Evolutionary conservation across 2,113 vertebrate species (phyloP), one percentile per base, ranked within the genome.

Genomic region (Sprattus sprattus): DNA sequence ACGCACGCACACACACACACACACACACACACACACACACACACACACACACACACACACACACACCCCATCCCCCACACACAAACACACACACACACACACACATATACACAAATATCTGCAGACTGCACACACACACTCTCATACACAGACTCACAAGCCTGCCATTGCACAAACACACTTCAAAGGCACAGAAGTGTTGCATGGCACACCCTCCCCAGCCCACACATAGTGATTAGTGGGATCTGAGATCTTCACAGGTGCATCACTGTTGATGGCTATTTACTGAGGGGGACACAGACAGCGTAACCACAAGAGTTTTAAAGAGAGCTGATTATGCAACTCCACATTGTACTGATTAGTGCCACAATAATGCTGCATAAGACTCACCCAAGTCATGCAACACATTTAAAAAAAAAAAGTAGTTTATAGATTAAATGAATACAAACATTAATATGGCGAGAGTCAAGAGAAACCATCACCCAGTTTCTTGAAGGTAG

Each of bases 1-100:
- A 89, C 90, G 91, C 82, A 90, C 80, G 81, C 81, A 78, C 83
- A 49, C 78, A 86, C 88, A 87, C 57, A 86, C 85, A 86, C 81
- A 86, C 83, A 60, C 87, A 64, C 18, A 64, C 20, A 64, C 20
- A n/a, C 60, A 64, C 20, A n/a, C 60, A 22, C 20, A n/a, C 20
- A n/a, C 60, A n/a, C 18, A 64, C 60, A 64, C 60, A 60, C 60
- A 64, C 60, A 64, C 22, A 64, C 60, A 64, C 22, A 25, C 60
- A 64, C 60, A 22, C 57, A 22, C 57, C 18, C 11, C 13, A 54
- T 13, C 57, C 18, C 57, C 18, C 57, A 57, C 18, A 64, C 18
- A 64, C 60, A 64, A 22, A 64, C 25, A 71, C 28, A 28, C 64
- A 71, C 8, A 71, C 11, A 32, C 64, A 71, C 11, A 71, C 3